Evolutionary conservation across 2,113 vertebrate species (phyloP).

Genomic region (Thalassoma bifasciatum): DNA sequence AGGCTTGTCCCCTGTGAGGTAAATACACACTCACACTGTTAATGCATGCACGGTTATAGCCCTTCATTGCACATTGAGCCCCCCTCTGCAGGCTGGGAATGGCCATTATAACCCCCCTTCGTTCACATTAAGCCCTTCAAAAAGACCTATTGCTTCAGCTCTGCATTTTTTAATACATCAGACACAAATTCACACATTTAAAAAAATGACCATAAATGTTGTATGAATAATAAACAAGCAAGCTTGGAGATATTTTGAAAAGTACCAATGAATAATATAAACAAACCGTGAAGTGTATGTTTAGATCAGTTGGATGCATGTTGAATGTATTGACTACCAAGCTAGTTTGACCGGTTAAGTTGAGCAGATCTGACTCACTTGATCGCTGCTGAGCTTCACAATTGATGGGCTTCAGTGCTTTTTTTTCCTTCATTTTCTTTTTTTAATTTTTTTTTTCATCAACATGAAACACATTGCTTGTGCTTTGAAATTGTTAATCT

Average conservation of each 20-base stretch:
- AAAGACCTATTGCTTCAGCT: conserved; percentile 22
- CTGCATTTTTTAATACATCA: neutral
- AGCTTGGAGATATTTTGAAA: conserved; percentile 20
- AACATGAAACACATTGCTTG: no score
- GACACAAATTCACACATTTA: neutral
- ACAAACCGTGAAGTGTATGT: conserved; percentile 53
- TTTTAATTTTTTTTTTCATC: no score
- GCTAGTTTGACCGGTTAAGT: conserved; percentile 37
- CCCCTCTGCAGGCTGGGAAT: conserved; percentile 44
- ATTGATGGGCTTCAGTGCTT: conserved; percentile 23
- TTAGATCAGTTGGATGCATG: conserved; percentile 58
- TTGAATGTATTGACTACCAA: conserved; percentile 67
- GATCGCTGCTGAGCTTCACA: conserved; percentile 1
- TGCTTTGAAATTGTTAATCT: no score
- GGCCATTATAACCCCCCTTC: conserved; percentile 14
- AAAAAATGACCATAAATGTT: conserved; percentile 6
- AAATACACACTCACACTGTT: conserved; percentile 51
- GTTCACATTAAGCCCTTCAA: conserved; percentile 54
- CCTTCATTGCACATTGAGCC: conserved; percentile 45
- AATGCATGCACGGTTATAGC: conserved; percentile 47
- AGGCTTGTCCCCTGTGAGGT: conserved; percentile 58
- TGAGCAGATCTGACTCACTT: conserved; percentile 19
- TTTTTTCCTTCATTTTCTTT: no score
- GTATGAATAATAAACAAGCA: conserved; percentile 45
- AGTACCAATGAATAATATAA: conserved; percentile 53